phyloP scores from a whole-genome alignment of 2,888 invertebrate species.

The Hymenopus coronatus region DNA sequence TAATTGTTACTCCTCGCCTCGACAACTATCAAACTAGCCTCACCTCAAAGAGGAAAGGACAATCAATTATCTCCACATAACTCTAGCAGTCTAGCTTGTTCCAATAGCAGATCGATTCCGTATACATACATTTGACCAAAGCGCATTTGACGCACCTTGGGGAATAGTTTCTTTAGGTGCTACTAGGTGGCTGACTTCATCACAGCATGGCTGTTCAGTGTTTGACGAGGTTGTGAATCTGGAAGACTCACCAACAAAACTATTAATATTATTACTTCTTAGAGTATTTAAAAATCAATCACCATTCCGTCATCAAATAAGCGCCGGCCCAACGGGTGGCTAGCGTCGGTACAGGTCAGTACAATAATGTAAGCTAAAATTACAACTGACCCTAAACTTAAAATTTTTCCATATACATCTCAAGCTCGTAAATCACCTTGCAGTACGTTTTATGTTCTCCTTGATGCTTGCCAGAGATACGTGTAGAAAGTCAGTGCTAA shows the following conservation, averaged over 20 bases:
- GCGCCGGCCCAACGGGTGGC: constrained; percentile 81
- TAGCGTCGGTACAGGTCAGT: constrained; percentile 59
- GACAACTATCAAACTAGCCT: not conserved
- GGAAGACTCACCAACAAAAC: not conserved
- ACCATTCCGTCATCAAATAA: constrained; percentile 78
- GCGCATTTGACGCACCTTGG: not conserved
- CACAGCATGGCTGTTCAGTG: constrained; percentile 17
- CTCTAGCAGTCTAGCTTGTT: no score
- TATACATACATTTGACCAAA: no score
- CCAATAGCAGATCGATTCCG: not conserved
- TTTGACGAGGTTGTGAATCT: not conserved
- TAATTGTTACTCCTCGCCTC: no score
- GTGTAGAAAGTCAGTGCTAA: no score
- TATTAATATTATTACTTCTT: constrained; percentile 20
- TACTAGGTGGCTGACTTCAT: not conserved
- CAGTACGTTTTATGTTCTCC: not conserved
- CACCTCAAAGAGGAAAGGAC: not conserved
- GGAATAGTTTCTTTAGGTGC: not conserved
- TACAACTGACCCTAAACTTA: not conserved
- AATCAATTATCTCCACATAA: not conserved
- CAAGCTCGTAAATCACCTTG: not conserved
- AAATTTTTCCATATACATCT: not conserved
- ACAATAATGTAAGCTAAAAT: not conserved
- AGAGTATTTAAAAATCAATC: constrained; percentile 50
- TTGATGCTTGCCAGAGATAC: not conserved